These are phyloP conservation scores for Epinotia demarniana DNA, from an alignment of 2,888 invertebrate genomes.

Conservation along the genomic window DNA sequence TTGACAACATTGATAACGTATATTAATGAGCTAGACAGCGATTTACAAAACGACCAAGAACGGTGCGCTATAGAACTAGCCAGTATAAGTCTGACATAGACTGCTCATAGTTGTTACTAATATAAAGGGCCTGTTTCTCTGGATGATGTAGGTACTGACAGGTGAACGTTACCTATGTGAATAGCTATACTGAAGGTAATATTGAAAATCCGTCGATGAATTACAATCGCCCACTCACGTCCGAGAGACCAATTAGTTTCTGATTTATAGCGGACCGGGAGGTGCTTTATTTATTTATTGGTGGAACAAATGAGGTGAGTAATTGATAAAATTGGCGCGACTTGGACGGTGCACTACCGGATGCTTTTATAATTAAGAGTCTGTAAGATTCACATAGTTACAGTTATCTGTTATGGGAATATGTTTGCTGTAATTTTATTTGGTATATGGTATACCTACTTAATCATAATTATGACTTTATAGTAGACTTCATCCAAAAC, in stretches of 20 bases:
- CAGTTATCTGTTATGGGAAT: too few relatives aligned
- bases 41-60: neutral
- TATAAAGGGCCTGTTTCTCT: neutral
- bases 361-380: neutral
- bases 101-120: neutral
- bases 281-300: slow-evolving; percentile 44
- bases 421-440: too few relatives aligned
- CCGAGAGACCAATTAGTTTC: slow-evolving; percentile 45
- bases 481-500: too few relatives aligned
- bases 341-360: slow-evolving; percentile 26
- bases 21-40: slow-evolving; percentile 32
- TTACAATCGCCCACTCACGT: slow-evolving; percentile 40
- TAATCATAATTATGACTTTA: too few relatives aligned
- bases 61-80: neutral
- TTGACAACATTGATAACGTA: slow-evolving; percentile 40
- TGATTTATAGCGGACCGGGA: slow-evolving; percentile 44
- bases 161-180: neutral
- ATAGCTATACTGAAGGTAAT: slow-evolving; percentile 31
- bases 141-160: neutral
- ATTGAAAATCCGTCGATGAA: slow-evolving; percentile 40
- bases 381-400: too few relatives aligned
- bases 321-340: slow-evolving; percentile 41
- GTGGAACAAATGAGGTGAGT: slow-evolving; percentile 40
- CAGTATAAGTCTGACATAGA: neutral
- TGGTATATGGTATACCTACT: too few relatives aligned